Base-by-base conservation (phyloP, 2,797 vertebrate species). In the Lacerta bilineata region DNA sequence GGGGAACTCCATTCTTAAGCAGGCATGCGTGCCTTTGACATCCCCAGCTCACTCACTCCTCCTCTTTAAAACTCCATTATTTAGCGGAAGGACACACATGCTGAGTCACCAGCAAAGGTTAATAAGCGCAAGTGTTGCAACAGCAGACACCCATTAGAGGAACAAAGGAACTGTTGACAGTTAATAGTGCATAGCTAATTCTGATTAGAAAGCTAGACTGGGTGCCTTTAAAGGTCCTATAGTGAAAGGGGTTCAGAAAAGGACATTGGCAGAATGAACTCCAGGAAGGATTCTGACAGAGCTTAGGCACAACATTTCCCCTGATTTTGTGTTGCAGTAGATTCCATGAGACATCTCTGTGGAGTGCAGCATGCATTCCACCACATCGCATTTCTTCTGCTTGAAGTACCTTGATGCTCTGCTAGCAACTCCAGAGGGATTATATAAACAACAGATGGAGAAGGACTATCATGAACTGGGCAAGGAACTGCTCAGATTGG, bases 111-210 rank as follows among this genome's bases (percentile, higher is more conserved):
- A 72, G 81, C 71, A 88, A 59, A 90, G 81, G 78, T 90, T 93
- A 89, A 90, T 86, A 87, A 86, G 61, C 74, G 85, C 46, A 83
- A 92, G 83, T 25, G 84, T 82, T 84, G 84, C 85, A 89, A 90
- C 88, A 84, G 87, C 80, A 84, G 91, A 93, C 68, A 79, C 25
- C 46, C 84, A 84, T 82, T 82, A 85, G 83, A 74, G 78, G 88
- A 89, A 80, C 83, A 89, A 89, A 89, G 59, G 33, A 81, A 8
- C 78, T 81, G 83, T 85, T 85, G 78, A 81, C 83, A 85, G 88
- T 89, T 89, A 85, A 89, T 76, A 89, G 83, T 85, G 83, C 88
- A 85, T 89, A 85, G 83, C 88, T 85, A 85, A 89, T 89, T 89
- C 83, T 85, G 77, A 89, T 85, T 81, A 50, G 76, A 89, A 89